Evolutionary conservation across 2,113 vertebrate species (phyloP), one percentile per base, ranked within the genome.

Genomic region (Ciconia boyciana): DNA sequence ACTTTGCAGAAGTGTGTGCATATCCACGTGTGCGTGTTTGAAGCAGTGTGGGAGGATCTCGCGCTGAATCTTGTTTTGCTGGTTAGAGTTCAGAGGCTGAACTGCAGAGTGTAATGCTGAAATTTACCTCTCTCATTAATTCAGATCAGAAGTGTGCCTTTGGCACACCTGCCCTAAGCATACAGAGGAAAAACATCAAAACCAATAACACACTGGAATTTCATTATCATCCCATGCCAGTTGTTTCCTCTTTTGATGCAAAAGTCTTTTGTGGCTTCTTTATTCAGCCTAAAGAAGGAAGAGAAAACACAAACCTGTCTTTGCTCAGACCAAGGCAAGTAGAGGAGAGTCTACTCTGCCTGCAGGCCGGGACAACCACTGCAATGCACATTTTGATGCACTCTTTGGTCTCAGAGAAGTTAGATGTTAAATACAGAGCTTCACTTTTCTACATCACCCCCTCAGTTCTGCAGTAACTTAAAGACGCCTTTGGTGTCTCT

Each of bases 1-100:
- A 74, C 66, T 94, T 87, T 55, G 60, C 91, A 91, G 71, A 94
- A 95, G 62, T 90, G 49, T 68, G 86, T 92, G 88, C 55, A 18
- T 70, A 81, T 57, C 82, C 64, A 55, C 4, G 3, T 87, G 82
- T 92, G 41, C 2, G 0, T 39, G 20, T 89, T 90, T 92, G 70
- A 89, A 92, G 64, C 26, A 70, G 52, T 61, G 81, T 82, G 74
- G 77, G 91, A 93, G 81, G 83, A 80, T 91, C 58, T 91, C 3
- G 1, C 11, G 0, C 86, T 89, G 82, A 90, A 62, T 81, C 76
- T 83, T 46, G 44, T 71, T 92, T 89, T 90, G 39, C 28, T 72
- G 71, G 44, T 83, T 89, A 44, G 49, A 85, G 49, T 72, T 94
- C 52, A 80, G 65, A 74, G 70, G 36, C 91, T 80, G 81, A 96